Evolutionary conservation across 2,888 invertebrate species (phyloP), one percentile per base, ranked within the genome.

Genomic region (Thera britannica): DNA sequence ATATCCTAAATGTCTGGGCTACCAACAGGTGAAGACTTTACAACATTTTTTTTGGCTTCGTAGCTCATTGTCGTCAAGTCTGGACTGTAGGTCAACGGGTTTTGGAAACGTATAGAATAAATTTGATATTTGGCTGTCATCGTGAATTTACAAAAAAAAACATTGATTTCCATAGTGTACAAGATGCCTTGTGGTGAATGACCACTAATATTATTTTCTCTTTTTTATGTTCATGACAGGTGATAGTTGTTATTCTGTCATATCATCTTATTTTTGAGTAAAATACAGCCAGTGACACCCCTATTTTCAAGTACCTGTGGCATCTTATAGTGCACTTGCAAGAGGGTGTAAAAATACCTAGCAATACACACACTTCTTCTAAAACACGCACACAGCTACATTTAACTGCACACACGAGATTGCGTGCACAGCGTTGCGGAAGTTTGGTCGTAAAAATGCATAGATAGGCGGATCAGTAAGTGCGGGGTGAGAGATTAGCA

Each of bases 311-410:
- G 65, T 67, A 79, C 75, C 77, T 78, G 77, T 76, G 70, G 77
- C 65, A 72, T 78, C 75, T 74, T 78, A 75, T 72, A 78, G 72
- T 77, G 78, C 75, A 79, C 76, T 76, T 80, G 79, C 77, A 79
- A 56, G 73, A 72, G 77, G 74, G 78, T 75, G 73, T 75, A 73
- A 71, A 70, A 67, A 65, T 70, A 71, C 68, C 70, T 63, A 66
- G 58, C 60, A 49, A 54, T 44, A 70, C 68, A 62, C 71, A 68
- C 67, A 62, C 70, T 59, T 56, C 70, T 59, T 56, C 12, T 44
- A 48, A 48, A 67, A 34, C 5, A 58, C 57, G 56, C 62, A 70
- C 68, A 63, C 61, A 66, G 56, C 49, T 62, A 70, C 62, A 63
- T 61, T 38, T 34, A 54, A 46, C 34, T 60, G 59, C 59, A 59